A percentile compares a stretch with the other conserved stretches of the same genome.
phyloP scores from a whole-genome alignment of 2,113 vertebrate genomes.

The Pedionomus torquatus region DNA sequence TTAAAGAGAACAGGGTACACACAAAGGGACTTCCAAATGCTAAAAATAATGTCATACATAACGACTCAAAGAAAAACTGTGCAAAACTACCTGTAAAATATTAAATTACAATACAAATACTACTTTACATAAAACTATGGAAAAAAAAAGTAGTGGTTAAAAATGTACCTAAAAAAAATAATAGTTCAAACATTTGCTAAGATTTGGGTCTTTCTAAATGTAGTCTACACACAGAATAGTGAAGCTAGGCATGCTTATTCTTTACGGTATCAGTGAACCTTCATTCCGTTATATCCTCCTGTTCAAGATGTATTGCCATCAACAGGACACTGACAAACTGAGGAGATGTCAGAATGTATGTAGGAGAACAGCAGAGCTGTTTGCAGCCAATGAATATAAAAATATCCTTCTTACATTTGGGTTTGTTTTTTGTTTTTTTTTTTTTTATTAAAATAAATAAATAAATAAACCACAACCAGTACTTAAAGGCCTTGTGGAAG shows the following conservation, averaged over 20 bases:
- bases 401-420: not conserved
- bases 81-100: not conserved
- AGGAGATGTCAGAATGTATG: not conserved
- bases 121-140: not conserved
- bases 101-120: not conserved
- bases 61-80: not conserved
- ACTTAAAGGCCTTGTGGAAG: not conserved
- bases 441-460: not conserved
- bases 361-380: not conserved
- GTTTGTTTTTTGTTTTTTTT: too few species aligned
- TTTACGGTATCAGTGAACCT: not conserved
- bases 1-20: not conserved
- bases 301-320: not conserved
- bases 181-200: not conserved
- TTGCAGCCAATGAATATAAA: not conserved
- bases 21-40: not conserved
- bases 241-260: not conserved
- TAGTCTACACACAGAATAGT: not conserved
- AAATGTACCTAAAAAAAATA: not conserved
- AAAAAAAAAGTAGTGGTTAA: not conserved
- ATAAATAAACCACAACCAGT: too few species aligned
- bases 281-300: not conserved
- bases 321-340: not conserved
- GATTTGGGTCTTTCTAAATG: not conserved
- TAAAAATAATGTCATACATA: not conserved